Evolutionary conservation across 2,113 vertebrate genomes (phyloP), one percentile per base, ranked within the genome.

Genomic region (Corapipo altera): DNA sequence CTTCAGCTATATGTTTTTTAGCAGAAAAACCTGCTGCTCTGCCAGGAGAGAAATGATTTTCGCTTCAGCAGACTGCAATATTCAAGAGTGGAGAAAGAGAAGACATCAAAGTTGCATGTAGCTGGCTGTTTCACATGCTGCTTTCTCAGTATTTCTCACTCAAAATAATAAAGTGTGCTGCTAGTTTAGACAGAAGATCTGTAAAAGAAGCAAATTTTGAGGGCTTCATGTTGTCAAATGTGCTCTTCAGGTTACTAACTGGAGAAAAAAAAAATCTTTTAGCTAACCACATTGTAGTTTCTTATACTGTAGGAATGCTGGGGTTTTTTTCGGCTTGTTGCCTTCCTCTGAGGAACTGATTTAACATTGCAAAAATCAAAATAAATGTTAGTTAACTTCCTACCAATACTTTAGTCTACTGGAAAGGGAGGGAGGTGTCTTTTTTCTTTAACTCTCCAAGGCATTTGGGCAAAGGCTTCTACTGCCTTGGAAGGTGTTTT

Each of bases 61-160:
- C 69, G 33, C 37, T 91, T 89, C 76, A 91, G 69, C 71, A 83
- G 59, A 59, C 89, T 89, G 57, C 39, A 86, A 19, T 82, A 75
- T 91, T 95, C 37, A 75, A 54, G 67, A 79, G 26, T 19, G 30
- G 58, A 75, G 74, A 70, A 92, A 91, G 37, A 58, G n/a, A 85
- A 93, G 81, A 73, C 66, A 96, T 91, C 70, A 88, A 97, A 96
- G 58, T 66, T 88, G 58, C 54, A 35, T 82, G 76, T 73, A 77
- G 75, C 83, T 94, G 78, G 18, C 64, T 93, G 87, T 87, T 79
- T 88, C 81, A 65, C 44, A 30, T 70, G n/a, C 41, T 78, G 32
- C 52, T 81, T 84, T 71, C 35, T 94, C 70, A 46, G 20, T 72
- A 43, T 72, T 89, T 78, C 52, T 94, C 41, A 44, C 32, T 76